Base-by-base conservation (phyloP, 1,140 invertebrate species). In the Drosophila aff. region DNA sequence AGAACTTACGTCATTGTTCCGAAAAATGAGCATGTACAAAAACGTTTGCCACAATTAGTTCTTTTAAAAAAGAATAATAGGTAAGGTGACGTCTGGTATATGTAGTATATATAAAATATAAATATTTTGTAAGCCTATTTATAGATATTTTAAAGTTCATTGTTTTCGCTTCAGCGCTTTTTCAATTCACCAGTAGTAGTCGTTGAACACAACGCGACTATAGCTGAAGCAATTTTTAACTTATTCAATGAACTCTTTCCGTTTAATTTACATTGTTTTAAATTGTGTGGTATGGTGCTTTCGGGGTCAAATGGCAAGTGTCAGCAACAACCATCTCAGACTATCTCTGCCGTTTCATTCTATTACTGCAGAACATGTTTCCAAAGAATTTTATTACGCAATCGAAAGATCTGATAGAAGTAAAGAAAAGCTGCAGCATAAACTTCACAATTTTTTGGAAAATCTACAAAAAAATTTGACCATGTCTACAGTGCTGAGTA, bases 391-490 rank as follows among this genome's bases (percentile, higher is more conserved):
- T 65, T 92, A 76, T 41, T 57, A 67, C 60, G 31, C 78, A 0
- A 68, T 79, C 2, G 28, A 57, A 31, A 61, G 41, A 9, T 76
- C 91, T 0, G 82, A 91, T 40, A 3, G 16, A 1, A 74, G 71
- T 8, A 92, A 92, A 52, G 55, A 61, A 38, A 55, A 46, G 8
- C 53, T 92, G n/a, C 87, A 92, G 41, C 33, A 53, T 46, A 66
- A 69, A 21, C 40, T 92, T 9, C 64, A 61, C 5, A 71, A 90
- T 49, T 92, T 92, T 55, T 15, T 86, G 8, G 91, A 92, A 78
- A 80, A 79, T 50, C 47, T 92, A 2, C 91, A 92, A 33, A 76
- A 71, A 75, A 92, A 92, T 67, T 57, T 92, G 1, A 82, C 91
- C 8, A 81, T 80, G n/a, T 92, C 91, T 1, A 44, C 46, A 1